Evolutionary conservation across 2,797 vertebrate genomes (phyloP), one percentile per base, ranked within the genome.

Genomic region (Microctenopoma lineatum): DNA sequence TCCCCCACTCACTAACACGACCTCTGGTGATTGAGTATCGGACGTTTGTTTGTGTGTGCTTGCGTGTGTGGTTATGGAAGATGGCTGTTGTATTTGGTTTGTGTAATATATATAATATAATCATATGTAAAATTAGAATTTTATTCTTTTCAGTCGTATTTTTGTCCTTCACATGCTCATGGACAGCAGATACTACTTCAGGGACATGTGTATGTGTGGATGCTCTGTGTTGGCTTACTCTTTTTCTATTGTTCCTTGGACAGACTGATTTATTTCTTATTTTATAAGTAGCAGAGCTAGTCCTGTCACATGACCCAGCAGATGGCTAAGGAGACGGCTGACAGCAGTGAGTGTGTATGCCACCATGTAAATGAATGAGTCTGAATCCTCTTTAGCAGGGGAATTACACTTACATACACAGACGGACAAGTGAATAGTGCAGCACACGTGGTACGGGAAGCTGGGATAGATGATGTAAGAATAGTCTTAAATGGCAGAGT

Each of bases 1-100:
- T 97, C 96, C 96, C 84, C 95, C 95, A 96, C 96, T 97, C 96
- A 94, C 95, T 96, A 95, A 97, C 96, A 97, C 95, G 94, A 97
- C 96, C 97, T 95, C 96, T 95, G 92, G 91, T 97, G 97, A 98
- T 97, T 97, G 96, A 96, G 96, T 97, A 98, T 96, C 92, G 94
- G 95, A 96, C 96, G 95, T 96, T 94, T 95, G 93, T 93, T 93
- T 96, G 95, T 95, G 77, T 78, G 81, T 71, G 58, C 62, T 41
- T 61, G 66, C 61, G 63, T 63, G 70, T 82, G 73, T 41, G 66
- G 59, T 64, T 44, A 52, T 47, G 13, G 58, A 63, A 32, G 36
- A 47, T 50, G 68, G 2, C 48, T 73, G 56, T 34, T 78, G 63
- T 63, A 70, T 71, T 70, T 68, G 46, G 21, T 58, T 59, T 21